Percentiles rank a stretch among this genome's conserved stretches.
Conservation (phyloP, 2,888 invertebrate genomes). For the Meghimatium bilineatum region DNA sequence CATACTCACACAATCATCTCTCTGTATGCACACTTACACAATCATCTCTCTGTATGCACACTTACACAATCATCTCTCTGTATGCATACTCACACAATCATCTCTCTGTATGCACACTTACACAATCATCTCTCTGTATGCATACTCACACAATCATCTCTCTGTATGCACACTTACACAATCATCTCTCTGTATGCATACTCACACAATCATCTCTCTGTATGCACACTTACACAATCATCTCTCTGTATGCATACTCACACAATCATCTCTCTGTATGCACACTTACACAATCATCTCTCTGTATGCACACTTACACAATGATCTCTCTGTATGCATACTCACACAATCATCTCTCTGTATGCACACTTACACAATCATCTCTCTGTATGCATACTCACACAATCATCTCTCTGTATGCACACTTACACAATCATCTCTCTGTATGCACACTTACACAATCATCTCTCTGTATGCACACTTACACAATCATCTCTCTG, state of each 20-base stretch:
- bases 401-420: not conserved
- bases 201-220: not conserved
- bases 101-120: not conserved
- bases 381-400: not conserved
- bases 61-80: not conserved
- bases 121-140: not conserved
- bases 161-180: not conserved
- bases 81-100: not conserved
- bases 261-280: not conserved
- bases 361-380: not conserved
- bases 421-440: not conserved
- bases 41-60: not conserved
- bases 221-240: not conserved
- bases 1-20: not conserved
- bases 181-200: not conserved
- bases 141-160: not conserved
- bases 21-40: not conserved
- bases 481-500: not conserved
- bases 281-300: not conserved
- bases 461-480: not conserved
- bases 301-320: not conserved
- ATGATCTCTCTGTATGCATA: not conserved
- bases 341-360: not conserved
- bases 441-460: not conserved
- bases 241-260: not conserved